phyloP scores from a whole-genome alignment of 2,797 vertebrate genomes.

The Parauchenoglanis ngamensis region DNA sequence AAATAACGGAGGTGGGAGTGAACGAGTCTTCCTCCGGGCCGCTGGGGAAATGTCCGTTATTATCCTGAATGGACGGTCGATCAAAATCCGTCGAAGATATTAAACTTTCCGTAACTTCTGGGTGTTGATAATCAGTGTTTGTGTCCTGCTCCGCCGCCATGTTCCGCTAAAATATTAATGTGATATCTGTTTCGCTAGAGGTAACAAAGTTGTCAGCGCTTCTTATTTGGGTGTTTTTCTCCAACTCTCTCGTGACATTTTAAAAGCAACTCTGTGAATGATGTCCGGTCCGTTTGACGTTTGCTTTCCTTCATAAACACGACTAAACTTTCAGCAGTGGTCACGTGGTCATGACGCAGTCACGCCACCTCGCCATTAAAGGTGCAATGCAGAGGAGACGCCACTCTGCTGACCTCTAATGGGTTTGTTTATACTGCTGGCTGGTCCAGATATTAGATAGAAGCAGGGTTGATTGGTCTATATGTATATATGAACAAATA shows the following conservation, averaged over 20 bases:
- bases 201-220: not conserved
- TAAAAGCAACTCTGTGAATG: not conserved
- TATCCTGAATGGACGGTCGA: conserved; percentile 56
- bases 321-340: conserved; percentile 19
- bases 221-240: not conserved
- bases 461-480: not conserved
- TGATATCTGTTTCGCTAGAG: conserved; percentile 41
- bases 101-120: conserved; percentile 60
- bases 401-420: too few relatives aligned
- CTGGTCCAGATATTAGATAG: not conserved
- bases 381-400: not conserved
- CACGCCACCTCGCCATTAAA: conserved; percentile 12
- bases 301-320: not conserved
- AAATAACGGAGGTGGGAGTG: conserved; percentile 78
- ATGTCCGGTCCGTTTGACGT: not conserved
- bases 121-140: conserved; percentile 30
- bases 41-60: conserved; percentile 66
- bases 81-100: conserved; percentile 32
- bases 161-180: conserved; percentile 55
- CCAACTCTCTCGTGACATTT: not conserved
- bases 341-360: not conserved
- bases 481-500: not conserved
- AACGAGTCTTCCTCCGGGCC: conserved; percentile 74
- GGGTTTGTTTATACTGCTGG: not conserved
- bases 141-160: conserved; percentile 62